Evolutionary conservation across 2,797 vertebrate genomes (phyloP), one percentile per base, ranked within the genome.

Genomic region (Coilia nasus): DNA sequence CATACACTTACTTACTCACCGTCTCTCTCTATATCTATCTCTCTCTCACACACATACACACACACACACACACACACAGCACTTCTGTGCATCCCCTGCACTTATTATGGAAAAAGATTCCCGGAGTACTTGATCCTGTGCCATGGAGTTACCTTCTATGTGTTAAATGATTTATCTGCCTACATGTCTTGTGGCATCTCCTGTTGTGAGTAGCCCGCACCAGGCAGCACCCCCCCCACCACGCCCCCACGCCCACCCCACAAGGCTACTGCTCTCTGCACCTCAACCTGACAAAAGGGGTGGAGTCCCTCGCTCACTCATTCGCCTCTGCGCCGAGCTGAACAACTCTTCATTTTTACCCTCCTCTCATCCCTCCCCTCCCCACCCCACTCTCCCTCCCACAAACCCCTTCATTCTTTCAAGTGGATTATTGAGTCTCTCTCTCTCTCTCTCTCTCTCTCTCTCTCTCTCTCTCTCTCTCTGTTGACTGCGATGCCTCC

Each of bases 161-260:
- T 59, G 71, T 85, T 67, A 60, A 57, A 82, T 86, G 75, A 78
- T 87, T 87, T 84, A 85, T 87, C 85, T 83, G 6, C 54, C 44
- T 86, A 86, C 50, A 78, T 86, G 81, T 81, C 47, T 86, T 83
- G 64, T 86, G 75, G 83, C 82, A 82, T 86, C 80, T 86, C 81
- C 82, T 85, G 86, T 60, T 83, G 81, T 59, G 84, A 46, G 81
- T 44, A 78, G 71, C 2, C 71, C 19, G 71, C 1, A 44, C 31
- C 35, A 17, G 17, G 31, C 19, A 41, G 14, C 25, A 23, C 12
- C 5, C 17, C 71, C 31, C 67, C 25, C 28, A 1, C 64, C 64
- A 1, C 64, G 7, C 25, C 14, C n/a, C 7, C 23, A n/a, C n/a
- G 11, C 35, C 35, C 35, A 41, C 35, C 31, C 85, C 78, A 83